These are phyloP conservation scores for Acanthornis magna DNA, from an alignment of 2,797 vertebrate genomes.

Conservation along the genomic window DNA sequence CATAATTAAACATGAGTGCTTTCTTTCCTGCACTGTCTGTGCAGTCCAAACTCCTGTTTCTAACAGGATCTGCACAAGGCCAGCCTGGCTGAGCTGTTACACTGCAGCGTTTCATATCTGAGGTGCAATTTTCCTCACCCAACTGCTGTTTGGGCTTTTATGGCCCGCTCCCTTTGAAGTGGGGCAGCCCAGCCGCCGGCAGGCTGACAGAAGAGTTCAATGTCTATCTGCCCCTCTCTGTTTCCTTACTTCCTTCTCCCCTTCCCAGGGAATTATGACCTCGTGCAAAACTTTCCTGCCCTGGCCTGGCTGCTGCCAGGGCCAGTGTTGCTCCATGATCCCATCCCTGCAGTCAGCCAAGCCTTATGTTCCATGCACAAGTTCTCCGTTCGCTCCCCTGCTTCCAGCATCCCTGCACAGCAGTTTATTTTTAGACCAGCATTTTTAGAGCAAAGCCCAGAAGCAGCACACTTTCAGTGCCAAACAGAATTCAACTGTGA, in stretches of 20 bases:
- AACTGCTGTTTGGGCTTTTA: not conserved
- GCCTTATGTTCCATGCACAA: not conserved
- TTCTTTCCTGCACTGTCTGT: accelerated
- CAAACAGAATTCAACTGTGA: not conserved
- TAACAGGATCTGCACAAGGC: accelerated
- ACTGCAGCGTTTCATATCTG: not conserved
- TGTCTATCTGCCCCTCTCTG: not conserved
- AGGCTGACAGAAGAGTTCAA: not conserved
- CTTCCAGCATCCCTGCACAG: not conserved
- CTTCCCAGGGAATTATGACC: not conserved
- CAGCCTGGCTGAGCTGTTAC: not conserved
- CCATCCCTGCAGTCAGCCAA: not conserved
- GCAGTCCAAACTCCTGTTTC: not conserved
- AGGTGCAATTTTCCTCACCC: not conserved
- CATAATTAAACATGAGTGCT: accelerated
- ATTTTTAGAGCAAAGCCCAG: slow-evolving; percentile 41
- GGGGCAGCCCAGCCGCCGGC: accelerated
- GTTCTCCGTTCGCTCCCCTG: not conserved
- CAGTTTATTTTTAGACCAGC: slow-evolving; percentile 29
- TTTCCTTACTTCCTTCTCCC: not conserved
- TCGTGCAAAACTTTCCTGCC: not conserved
- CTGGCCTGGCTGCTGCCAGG: not conserved
- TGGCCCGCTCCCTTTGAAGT: not conserved
- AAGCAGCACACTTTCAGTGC: not conserved
- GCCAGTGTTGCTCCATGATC: accelerated